phyloP scores from a whole-genome alignment of 2,888 invertebrate species.

The Drosophila paucipuncta region DNA sequence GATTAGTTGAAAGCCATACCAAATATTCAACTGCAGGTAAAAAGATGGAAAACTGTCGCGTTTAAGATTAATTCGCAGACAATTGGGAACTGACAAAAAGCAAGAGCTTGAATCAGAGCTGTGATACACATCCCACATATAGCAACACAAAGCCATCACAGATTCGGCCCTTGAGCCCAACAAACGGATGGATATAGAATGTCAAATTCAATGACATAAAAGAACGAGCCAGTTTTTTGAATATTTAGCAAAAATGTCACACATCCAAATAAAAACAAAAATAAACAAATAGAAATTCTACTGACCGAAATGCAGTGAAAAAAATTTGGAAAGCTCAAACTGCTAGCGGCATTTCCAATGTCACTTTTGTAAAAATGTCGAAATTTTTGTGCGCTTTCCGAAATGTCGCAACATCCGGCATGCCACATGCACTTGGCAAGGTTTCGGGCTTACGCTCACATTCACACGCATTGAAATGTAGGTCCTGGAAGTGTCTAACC shows the following conservation, averaged over 20 bases:
- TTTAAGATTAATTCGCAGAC: conserved; percentile 1
- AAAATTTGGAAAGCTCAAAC: conserved; percentile 44
- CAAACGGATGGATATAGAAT: conserved; percentile 38
- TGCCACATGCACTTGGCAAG: conserved; percentile 68
- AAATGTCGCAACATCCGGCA: conserved; percentile 73
- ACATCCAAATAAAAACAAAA: conserved; percentile 20
- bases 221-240: conserved; percentile 57
- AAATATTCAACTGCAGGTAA: background rate
- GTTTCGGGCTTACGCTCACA: conserved; percentile 41
- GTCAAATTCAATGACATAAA: conserved; percentile 47
- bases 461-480: background rate
- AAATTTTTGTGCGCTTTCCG: conserved; percentile 70
- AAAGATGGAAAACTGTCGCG: background rate
- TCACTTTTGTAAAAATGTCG: conserved; percentile 58
- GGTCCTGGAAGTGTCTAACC: conserved; percentile 22
- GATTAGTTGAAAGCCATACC: background rate
- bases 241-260: conserved; percentile 60
- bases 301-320: conserved; percentile 38
- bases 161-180: conserved; percentile 34
- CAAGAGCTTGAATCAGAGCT: conserved; percentile 6
- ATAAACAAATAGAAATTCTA: conserved; percentile 27
- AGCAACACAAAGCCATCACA: conserved; percentile 31
- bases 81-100: background rate
- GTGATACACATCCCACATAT: background rate
- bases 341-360: conserved; percentile 54